Conservation (phyloP, 1,140 invertebrate species). For the Drosophila teissieri region DNA sequence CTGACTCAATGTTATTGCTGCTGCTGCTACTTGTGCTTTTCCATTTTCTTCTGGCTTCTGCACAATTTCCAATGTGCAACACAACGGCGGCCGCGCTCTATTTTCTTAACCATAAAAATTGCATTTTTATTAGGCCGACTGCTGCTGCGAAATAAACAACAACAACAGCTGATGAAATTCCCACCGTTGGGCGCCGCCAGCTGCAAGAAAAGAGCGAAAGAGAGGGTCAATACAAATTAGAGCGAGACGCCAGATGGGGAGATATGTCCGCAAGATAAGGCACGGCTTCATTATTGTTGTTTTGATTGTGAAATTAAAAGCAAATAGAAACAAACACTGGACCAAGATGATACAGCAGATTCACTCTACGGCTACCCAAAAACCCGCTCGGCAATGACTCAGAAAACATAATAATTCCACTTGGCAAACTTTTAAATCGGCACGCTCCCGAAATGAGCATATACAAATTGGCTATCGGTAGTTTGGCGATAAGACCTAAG, state of each 20-base stretch:
- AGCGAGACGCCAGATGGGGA: slow-evolving; percentile 3
- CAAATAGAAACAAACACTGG: slow-evolving; percentile 64
- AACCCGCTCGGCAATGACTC: slow-evolving; percentile 38
- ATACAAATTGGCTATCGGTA: slow-evolving; percentile 22
- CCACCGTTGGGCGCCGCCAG: slow-evolving; percentile 24
- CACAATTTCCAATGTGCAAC: slow-evolving; percentile 60
- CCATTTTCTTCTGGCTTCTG: slow-evolving; percentile 66
- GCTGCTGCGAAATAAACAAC: slow-evolving; percentile 55
- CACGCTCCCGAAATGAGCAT: slow-evolving; percentile 35
- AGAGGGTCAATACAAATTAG: slow-evolving; percentile 3
- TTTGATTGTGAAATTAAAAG: slow-evolving; percentile 80
- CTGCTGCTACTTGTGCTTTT: slow-evolving; percentile 34
- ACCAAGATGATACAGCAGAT: slow-evolving; percentile 59
- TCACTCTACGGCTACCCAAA: slow-evolving; percentile 2
- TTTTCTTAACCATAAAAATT: slow-evolving; percentile 72
- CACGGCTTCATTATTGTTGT: slow-evolving; percentile 30
- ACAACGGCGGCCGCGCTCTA: slow-evolving; percentile 67
- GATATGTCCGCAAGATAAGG: slow-evolving; percentile 39
- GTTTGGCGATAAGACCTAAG: slow-evolving; percentile 24
- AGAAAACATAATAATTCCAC: slow-evolving; percentile 15
- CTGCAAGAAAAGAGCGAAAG: slow-evolving; percentile 25
- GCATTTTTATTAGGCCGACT: slow-evolving; percentile 64
- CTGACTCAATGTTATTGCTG: slow-evolving; percentile 33
- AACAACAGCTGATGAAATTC: slow-evolving; percentile 47
- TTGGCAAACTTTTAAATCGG: slow-evolving; percentile 21